Evolutionary conservation across 2,888 invertebrate species (phyloP).

Genomic region (Rhyacophila evoluta): DNA sequence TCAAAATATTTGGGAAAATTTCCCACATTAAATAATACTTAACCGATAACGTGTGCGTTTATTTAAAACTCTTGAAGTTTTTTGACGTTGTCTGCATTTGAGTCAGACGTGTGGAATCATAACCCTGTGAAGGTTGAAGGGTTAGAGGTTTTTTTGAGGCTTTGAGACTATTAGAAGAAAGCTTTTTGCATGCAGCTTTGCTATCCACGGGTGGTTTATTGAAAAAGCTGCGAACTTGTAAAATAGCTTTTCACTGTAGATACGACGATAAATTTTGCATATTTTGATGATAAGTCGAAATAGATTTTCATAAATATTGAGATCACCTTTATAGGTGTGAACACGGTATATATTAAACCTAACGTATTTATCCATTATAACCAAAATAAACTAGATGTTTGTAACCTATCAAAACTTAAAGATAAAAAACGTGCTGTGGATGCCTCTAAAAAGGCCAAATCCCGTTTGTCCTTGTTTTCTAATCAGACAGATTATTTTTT

Average conservation of each 20-base stretch:
- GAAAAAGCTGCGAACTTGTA: neutral
- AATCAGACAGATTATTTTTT: too few species aligned
- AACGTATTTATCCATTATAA: too few species aligned
- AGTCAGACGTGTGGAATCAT: slow-evolving; percentile 16
- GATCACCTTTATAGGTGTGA: neutral
- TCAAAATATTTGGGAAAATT: neutral
- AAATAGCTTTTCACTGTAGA: neutral
- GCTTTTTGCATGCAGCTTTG: slow-evolving; percentile 2
- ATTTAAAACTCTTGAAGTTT: neutral
- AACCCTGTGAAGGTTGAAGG: slow-evolving; percentile 12
- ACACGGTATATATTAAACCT: too few species aligned
- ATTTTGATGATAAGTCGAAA: neutral
- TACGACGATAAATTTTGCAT: neutral
- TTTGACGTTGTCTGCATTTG: slow-evolving; percentile 16
- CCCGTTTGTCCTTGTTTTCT: too few species aligned
- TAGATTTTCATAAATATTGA: neutral
- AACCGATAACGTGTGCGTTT: neutral
- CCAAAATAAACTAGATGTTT: too few species aligned
- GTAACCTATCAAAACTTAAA: too few species aligned
- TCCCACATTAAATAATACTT: neutral
- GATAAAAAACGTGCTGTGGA: too few species aligned
- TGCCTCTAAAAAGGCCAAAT: too few species aligned
- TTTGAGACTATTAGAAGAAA: neutral
- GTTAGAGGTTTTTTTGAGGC: neutral
- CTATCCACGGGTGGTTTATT: slow-evolving; percentile 13